Evolutionary conservation across 1,140 invertebrate species (phyloP).

Genomic region (Sitophilus oryzae): DNA sequence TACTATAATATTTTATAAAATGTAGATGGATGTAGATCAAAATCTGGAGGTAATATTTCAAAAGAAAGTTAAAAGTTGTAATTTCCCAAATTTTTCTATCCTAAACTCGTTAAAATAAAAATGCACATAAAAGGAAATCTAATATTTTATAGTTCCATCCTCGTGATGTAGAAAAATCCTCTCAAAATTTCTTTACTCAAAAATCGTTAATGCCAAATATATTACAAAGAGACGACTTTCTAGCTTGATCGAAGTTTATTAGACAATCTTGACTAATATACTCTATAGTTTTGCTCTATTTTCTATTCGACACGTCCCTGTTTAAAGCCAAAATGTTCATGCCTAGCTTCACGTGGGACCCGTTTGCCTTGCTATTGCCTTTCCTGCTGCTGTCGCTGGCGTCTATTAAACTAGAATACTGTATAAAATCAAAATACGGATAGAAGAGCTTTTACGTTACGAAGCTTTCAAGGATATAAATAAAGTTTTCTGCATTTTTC

Average conservation of each 20-base stretch:
- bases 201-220: too few species aligned
- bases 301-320: background rate
- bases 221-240: background rate
- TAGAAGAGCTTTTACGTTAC: conserved; percentile 8
- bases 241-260: background rate
- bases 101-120: too few species aligned
- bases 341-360: background rate
- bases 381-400: background rate
- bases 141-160: too few species aligned
- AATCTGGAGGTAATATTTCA: too few species aligned
- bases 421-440: background rate
- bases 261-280: background rate
- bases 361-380: too few species aligned
- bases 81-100: too few species aligned
- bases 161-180: too few species aligned
- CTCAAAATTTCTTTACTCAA: too few species aligned
- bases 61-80: too few species aligned
- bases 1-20: too few species aligned
- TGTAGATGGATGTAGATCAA: too few species aligned
- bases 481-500: conserved; percentile 8
- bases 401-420: conserved; percentile 3
- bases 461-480: conserved; percentile 9
- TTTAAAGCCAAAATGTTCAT: background rate
- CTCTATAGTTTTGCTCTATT: background rate
- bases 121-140: too few species aligned